Evolutionary conservation across 2,113 vertebrate species (phyloP), one percentile per base, ranked within the genome.

Genomic region (Chiloscyllium plagiosum): DNA sequence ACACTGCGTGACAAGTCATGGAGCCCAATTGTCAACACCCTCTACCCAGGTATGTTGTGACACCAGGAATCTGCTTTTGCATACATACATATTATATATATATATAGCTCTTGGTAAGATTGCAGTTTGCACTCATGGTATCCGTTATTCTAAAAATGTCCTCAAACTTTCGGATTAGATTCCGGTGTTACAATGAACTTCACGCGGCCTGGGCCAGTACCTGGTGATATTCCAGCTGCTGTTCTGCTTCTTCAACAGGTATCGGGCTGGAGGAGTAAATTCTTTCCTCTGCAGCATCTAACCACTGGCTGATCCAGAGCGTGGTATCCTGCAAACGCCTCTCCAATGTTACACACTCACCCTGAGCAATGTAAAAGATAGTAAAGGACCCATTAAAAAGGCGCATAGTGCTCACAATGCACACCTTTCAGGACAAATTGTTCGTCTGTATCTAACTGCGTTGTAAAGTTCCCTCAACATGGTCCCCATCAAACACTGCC

Each of bases 291-390:
- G 98, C 96, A 0, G 97, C 97, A 69, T 97, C 97, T 72, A 99
- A 97, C 66, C 97, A 98, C 92, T 97, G 97, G 69, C 97, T 97
- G 70, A 98, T 97, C 0, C 97, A 96, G 96, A 97, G 96, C 95
- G 99, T 97, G 29, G 98, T 96, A 19, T 98, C 97, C 97, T 98
- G 98, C 96, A 98, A 96, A 95, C 97, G 97, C 96, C 97, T 98
- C 87, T 98, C 98, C 97, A 98, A 96, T 15, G 52, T 96, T 87
- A 96, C 97, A 3, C 87, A 96, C 3, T 96, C 94, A 89, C 97
- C 97, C 98, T 99, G 96, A 94, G 96, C 78, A 95, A 96, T 96
- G 50, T 95, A 89, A 95, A 96, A 68, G 37, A 93, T 96, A 4
- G 95, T 1, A 42, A 93, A 87, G 0, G 42, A 1, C 56, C 47